Base-by-base conservation (phyloP, 1,140 invertebrate species). In the Pectinophora gossypiella region DNA sequence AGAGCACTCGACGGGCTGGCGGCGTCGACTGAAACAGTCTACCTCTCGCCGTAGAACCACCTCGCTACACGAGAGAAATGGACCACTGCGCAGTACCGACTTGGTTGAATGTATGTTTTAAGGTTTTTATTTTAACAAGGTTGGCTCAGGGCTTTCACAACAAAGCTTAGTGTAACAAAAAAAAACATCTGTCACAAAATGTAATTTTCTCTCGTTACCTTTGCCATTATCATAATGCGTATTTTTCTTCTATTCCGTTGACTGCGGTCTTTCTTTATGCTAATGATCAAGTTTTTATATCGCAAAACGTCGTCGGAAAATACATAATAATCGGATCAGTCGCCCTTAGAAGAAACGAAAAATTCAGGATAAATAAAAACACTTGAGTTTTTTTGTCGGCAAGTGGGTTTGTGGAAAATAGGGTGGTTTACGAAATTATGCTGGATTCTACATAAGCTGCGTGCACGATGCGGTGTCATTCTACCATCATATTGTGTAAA, bases 61-160 rank as follows among this genome's bases (percentile, higher is more conserved):
- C 36, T 40, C 36, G 2, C 16, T 18, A 18, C n/a, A n/a, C 64
- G 64, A 56, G 55, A 61, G 66, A 63, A 50, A 62, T 62, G 61
- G 57, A 62, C 57, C 71, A 64, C 72, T 75, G 80, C 77, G 76
- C 77, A 81, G 64, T 73, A 66, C 68, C 61, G 59, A 51, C 61
- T 75, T 52, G 53, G 51, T 56, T 58, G 47, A 60, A 61, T 61
- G 44, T 63, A 63, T 61, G 56, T 64, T 67, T 56, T 15, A 40
- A 40, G 12, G 36, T 59, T 58, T 66, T 74, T 70, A 59, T 67
- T 72, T 66, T 59, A 76, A 69, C 54, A 65, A 71, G 46, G 50
- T 61, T 65, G 36, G 36, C 16, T 16, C 23, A 27, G 5, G 36
- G 16, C 36, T 13, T 40, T 16, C 36, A 40, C 10, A 15, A 1